These are phyloP conservation scores for Conopomorpha cramerella DNA, from an alignment of 1,140 invertebrate genomes.

Conservation along the genomic window DNA sequence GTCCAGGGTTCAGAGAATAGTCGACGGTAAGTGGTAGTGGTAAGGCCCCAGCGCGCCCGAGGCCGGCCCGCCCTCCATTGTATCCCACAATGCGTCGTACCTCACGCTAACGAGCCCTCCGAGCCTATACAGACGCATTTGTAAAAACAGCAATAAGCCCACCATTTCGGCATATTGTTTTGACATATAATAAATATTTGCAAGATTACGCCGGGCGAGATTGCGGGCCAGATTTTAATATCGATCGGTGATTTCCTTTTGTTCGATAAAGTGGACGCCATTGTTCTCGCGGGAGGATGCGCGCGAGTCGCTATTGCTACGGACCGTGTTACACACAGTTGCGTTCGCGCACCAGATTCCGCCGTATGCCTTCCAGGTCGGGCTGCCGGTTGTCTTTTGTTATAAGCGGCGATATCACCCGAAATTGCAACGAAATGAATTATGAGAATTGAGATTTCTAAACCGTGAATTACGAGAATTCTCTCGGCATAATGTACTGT, in stretches of 20 bases:
- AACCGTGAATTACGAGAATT: too few relatives aligned
- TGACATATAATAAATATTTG: slow-evolving; percentile 62
- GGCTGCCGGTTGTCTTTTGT: too few relatives aligned
- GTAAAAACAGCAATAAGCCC: slow-evolving; percentile 55
- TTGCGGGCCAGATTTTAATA: slow-evolving; percentile 36
- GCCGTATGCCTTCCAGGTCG: slow-evolving; percentile 3
- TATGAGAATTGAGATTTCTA: too few relatives aligned
- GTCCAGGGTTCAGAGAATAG: too few relatives aligned
- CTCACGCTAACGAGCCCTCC: slow-evolving; percentile 54
- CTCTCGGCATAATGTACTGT: too few relatives aligned
- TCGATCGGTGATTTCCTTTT: slow-evolving; percentile 32
- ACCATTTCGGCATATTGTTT: slow-evolving; percentile 58
- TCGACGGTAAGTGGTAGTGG: too few relatives aligned
- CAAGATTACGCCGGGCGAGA: slow-evolving; percentile 44
- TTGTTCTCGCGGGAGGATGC: slow-evolving; percentile 32
- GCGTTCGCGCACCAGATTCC: slow-evolving; percentile 22
- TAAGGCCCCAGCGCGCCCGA: slow-evolving; percentile 25
- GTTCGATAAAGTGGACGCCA: slow-evolving; percentile 18
- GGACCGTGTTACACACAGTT: slow-evolving; percentile 44
- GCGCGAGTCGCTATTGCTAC: slow-evolving; percentile 5
- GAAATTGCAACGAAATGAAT: too few relatives aligned
- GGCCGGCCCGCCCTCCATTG: slow-evolving; percentile 43
- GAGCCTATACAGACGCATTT: slow-evolving; percentile 52
- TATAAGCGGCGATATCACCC: too few relatives aligned
- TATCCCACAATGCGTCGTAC: slow-evolving; percentile 51